Percentiles rank a stretch among this genome's conserved stretches.
These are phyloP conservation scores for Sebastes goodei DNA, from an alignment of 2,797 vertebrate species.

Conservation along the genomic window DNA sequence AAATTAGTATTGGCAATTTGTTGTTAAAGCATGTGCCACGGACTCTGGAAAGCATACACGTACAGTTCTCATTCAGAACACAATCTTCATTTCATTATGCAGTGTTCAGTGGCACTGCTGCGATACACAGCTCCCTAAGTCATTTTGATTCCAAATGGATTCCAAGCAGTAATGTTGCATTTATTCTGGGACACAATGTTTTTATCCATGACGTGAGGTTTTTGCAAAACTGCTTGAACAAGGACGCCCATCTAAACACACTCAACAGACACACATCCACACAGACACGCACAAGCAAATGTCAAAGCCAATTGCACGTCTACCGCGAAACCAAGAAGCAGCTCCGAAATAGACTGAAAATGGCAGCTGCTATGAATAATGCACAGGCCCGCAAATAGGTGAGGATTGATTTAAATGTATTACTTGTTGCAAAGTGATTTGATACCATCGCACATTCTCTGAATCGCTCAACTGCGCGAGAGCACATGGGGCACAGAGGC, in stretches of 20 bases:
- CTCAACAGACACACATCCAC: slow-evolving; percentile 7
- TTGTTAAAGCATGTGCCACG: background rate
- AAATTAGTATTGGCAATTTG: background rate
- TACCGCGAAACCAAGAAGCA: slow-evolving; percentile 15
- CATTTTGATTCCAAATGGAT: slow-evolving; percentile 36
- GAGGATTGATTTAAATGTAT: slow-evolving; percentile 61
- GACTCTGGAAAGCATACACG: background rate
- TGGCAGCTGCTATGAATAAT: slow-evolving; percentile 47
- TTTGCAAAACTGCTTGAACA: slow-evolving; percentile 19
- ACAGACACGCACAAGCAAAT: slow-evolving; percentile 28
- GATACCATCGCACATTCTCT: slow-evolving; percentile 43
- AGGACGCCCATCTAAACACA: slow-evolving; percentile 20
- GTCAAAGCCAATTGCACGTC: slow-evolving; percentile 18
- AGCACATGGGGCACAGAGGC: background rate
- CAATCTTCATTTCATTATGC: slow-evolving; percentile 31
- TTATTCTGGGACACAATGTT: slow-evolving; percentile 25
- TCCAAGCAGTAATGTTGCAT: slow-evolving; percentile 17
- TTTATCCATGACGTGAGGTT: slow-evolving; percentile 17
- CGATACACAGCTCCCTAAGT: slow-evolving; percentile 3
- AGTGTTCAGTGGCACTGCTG: background rate
- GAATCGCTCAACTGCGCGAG: slow-evolving; percentile 18
- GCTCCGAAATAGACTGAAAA: slow-evolving; percentile 28
- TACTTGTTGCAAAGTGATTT: slow-evolving; percentile 59
- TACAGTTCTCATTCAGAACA: slow-evolving; percentile 7
- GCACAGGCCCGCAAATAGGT: slow-evolving; percentile 39